Evolutionary conservation across 2,888 invertebrate species (phyloP), one percentile per base, ranked within the genome.

Genomic region (Perithous albicinctus): DNA sequence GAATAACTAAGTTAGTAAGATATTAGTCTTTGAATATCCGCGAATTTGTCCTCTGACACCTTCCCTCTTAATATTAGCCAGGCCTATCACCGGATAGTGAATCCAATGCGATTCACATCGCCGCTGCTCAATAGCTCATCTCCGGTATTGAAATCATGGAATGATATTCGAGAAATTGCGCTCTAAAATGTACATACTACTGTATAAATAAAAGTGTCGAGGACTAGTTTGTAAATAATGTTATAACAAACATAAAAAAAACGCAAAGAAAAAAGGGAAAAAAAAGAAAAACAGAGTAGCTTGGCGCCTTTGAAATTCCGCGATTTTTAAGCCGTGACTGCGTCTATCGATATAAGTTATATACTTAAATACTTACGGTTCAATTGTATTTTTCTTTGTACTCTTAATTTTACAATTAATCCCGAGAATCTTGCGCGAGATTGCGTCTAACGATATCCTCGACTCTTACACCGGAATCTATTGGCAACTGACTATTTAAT

Each of bases 301-400:
- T 12, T 26, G 12, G 23, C 8, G 26, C 23, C 54, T 26, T 12
- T 54, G n/a, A 26, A 54, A 23, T 54, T 10, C 26, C 0, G 26
- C 54, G 54, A 54, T 54, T 12, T 26, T 23, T 26, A 54, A 12
- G 26, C 54, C 26, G 12, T 72, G n/a, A 64, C 15, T 43, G 51
- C 23, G 26, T 64, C 12, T n/a, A 41, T 56, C 46, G 12, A 67
- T 51, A 67, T 51, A 23, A 59, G 73, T 78, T 72, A n/a, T n/a
- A n/a, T n/a, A 72, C 46, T 78, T 72, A 72, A 72, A 46, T 67
- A 73, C 29, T 67, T 59, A 56, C 64, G 29, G 18, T 23, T 32
- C 23, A 10, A 32, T 29, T 51, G 41, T 43, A 64, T 59, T 56
- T 2, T 54, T 64, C 7, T 73, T 26, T 61, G 8, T 38, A 51